A percentile compares a stretch with the other conserved stretches of the same genome.
phyloP scores from a whole-genome alignment of 2,797 vertebrate species.

The Gouania willdenowi region DNA sequence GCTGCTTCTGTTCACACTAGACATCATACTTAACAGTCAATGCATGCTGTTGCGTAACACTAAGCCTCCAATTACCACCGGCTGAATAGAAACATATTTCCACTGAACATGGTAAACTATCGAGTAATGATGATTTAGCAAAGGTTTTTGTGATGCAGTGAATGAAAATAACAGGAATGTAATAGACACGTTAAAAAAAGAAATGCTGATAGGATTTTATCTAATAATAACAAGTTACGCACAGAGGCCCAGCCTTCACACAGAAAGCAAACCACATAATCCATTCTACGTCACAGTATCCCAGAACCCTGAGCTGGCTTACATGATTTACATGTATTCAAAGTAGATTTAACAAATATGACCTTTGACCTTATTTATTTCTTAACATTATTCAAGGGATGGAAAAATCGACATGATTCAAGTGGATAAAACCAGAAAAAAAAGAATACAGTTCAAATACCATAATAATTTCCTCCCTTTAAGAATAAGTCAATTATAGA shows the following conservation, averaged over 20 bases:
- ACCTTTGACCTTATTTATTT: slow-evolving; percentile 19
- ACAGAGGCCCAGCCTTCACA: not conserved
- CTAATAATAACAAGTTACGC: too few relatives aligned
- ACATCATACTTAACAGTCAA: slow-evolving; percentile 53
- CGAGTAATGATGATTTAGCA: not conserved
- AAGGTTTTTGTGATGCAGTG: too few relatives aligned
- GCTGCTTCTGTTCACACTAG: slow-evolving; percentile 31
- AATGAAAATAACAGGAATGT: too few relatives aligned
- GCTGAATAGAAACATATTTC: slow-evolving; percentile 44
- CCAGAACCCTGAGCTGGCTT: not conserved
- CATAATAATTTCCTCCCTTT: too few relatives aligned
- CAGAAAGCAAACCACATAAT: slow-evolving; percentile 10
- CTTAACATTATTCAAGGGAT: not conserved
- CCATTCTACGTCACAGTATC: slow-evolving; percentile 10
- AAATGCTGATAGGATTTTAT: too few relatives aligned
- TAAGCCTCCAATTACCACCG: slow-evolving; percentile 28
- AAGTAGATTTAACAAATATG: slow-evolving; percentile 36
- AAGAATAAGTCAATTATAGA: too few relatives aligned
- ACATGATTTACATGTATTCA: slow-evolving; percentile 55
- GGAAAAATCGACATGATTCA: not conserved
- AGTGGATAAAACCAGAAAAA: too few relatives aligned
- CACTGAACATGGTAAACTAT: slow-evolving; percentile 16
- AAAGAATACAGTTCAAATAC: too few relatives aligned
- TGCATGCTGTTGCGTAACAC: slow-evolving; percentile 58
- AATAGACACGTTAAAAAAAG: not conserved